Conservation (phyloP, 1,140 invertebrate species). For the Mercenaria mercenaria region DNA sequence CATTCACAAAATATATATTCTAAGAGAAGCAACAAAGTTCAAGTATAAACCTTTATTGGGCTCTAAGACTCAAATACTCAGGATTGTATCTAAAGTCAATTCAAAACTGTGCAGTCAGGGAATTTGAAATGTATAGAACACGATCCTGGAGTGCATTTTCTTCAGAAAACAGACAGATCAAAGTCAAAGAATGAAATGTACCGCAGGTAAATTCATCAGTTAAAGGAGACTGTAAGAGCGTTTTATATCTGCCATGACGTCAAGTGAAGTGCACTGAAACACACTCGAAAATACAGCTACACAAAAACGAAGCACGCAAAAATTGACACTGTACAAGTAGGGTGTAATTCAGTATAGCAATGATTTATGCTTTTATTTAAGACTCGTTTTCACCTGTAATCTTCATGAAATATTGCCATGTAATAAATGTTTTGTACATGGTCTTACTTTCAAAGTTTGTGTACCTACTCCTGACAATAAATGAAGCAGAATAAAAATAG, state of each 20-base stretch:
- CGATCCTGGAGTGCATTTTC: not conserved
- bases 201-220: not conserved
- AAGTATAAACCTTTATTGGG: no score
- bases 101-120: no score
- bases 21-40: no score
- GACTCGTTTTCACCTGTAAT: not conserved
- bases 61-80: no score
- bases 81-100: no score
- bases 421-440: conserved; percentile 25
- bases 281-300: conserved; percentile 3
- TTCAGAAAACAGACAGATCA: not conserved
- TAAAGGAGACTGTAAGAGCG: not conserved
- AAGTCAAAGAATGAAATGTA: not conserved
- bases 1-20: no score
- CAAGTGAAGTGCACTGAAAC: conserved; percentile 6
- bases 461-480: no score
- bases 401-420: not conserved
- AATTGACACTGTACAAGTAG: conserved; percentile 19
- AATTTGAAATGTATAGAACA: no score
- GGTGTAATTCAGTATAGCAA: not conserved
- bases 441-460: not conserved
- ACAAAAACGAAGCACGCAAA: conserved; percentile 32
- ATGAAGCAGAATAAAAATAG: no score
- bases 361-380: conserved; percentile 31
- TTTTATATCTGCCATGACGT: conserved; percentile 26